These are phyloP conservation scores for Rhynchopsitta pachyrhyncha DNA, from an alignment of 2,113 vertebrate species.

Conservation along the genomic window DNA sequence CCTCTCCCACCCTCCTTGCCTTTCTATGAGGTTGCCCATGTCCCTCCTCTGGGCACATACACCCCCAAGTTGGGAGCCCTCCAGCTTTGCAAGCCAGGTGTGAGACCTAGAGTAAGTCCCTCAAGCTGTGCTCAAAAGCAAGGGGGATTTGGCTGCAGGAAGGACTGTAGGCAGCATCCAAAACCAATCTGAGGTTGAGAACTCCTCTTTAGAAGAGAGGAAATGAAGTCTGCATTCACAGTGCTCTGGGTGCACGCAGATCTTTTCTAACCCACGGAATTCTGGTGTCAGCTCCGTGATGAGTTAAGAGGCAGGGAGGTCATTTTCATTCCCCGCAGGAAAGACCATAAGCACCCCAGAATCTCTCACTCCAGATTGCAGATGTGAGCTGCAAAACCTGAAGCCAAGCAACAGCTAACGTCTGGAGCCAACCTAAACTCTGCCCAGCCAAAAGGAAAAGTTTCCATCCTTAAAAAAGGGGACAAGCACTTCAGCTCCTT, in stretches of 20 bases:
- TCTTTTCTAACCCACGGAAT: neutral
- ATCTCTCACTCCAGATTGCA: neutral
- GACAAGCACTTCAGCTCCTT: neutral
- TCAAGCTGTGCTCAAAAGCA: neutral
- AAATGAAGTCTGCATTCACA: neutral
- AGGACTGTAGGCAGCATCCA: neutral
- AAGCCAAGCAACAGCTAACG: neutral
- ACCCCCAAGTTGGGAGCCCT: neutral
- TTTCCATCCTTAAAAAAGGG: neutral
- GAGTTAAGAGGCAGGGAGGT: neutral
- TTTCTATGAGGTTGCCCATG: rapidly evolving
- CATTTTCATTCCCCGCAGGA: neutral
- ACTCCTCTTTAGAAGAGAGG: neutral
- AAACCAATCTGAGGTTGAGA: neutral
- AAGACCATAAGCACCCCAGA: neutral
- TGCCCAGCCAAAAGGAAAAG: neutral
- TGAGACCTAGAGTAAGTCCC: neutral
- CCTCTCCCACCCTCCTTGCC: neutral
- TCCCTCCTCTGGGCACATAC: neutral
- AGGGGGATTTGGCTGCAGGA: neutral
- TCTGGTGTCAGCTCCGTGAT: neutral
- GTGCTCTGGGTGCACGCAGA: neutral
- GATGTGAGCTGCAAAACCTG: neutral
- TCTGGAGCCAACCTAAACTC: neutral
- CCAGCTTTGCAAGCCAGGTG: neutral